Evolutionary conservation across 30 jellyfish, hydroid and myxozoan species (phyloP), one percentile per base, ranked within the genome.

Genomic region (Aurelia sp.): DNA sequence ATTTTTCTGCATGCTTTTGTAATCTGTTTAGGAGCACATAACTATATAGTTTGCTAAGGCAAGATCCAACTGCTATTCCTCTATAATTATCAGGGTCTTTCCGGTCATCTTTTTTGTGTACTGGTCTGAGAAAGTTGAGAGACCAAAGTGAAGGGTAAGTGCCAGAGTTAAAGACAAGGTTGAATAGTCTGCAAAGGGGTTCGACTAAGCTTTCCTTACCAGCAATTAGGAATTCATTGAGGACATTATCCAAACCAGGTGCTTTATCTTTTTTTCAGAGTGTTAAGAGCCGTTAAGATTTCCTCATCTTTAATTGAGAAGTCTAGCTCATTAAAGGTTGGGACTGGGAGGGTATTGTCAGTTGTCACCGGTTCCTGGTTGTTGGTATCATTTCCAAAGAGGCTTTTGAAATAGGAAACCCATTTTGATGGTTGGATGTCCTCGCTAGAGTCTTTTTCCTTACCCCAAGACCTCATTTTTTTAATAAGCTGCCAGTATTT

Each of bases 91-190:
- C 81, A 19, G 63, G 81, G 81, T 70, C 63, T 38, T 70, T 40
- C 31, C 41, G 61, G 62, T 70, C 81, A 31, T 40, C 63, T 6
- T 27, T 40, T 15, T 70, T 33, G 53, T 33, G 81, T 11, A 30
- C 20, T 24, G 76, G 76, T 21, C 52, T 15, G 17, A 70, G 81
- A 22, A 70, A 31, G 64, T 70, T 70, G 60, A 70, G 17, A 15
- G 81, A 70, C 81, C 81, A 70, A 4, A 40, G 30, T 20, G 81
- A 17, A 24, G 81, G 81, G 81, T 70, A 70, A 27, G 52, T 65
- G n/a, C 18, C 47, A 2, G 76, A 65, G 76, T 22, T 65, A 65
- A 11, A 65, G 47, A 65, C 52, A 8, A 20, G 76, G 76, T 65
- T 65, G 30, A 65, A 65, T 22, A 65, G 5, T 31, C 0, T 18